Base-by-base conservation (phyloP, 64 coral and sea anemone species). In the Hydrozoanthus tunicans region DNA sequence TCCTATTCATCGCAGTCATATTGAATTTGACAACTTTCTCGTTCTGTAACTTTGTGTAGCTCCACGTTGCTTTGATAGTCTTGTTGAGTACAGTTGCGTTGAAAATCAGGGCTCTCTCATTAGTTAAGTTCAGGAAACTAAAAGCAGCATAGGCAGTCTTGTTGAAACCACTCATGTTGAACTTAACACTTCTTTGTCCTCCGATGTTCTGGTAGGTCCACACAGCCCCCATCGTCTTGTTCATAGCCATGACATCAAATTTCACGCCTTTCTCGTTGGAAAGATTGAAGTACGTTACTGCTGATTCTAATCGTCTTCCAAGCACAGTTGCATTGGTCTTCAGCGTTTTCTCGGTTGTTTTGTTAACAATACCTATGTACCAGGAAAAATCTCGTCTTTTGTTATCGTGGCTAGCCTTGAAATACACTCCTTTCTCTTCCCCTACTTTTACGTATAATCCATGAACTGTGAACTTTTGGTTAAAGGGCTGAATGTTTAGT, bases 391-490 rank as follows among this genome's bases (percentile, higher is more conserved):
- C 89, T 60, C 92, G 92, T 25, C 92, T 96, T 57, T 92, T 94
- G 92, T 96, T 96, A 69, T 96, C 95, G 81, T 96, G 95, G 6
- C 89, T 96, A 9, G 78, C 95, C 77, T 88, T 91, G 43, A 96
- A 96, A 13, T 91, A 93, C 15, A 96, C 81, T 61, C 95, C 95
- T 14, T 91, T 94, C 61, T 96, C 95, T 57, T 89, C 69, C 32
- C 76, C 90, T n/a, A 63, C 71, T 20, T 93, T 74, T 5, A 89
- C 70, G 43, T 92, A 96, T 20, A 79, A 91, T 4, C 92, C 91
- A 62, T 90, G 77, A 4, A 96, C 17, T 56, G 95, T 94, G 62
- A 96, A 96, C 14, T 78, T 94, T 61, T 96, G 95, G 52, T 94
- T 81, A 13, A 65, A 78, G 26, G 95, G 95, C 52, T 90, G 81